Percentiles rank a stretch among this genome's conserved stretches.
Evolutionary conservation across 1,140 invertebrate species (phyloP).

Genomic region (Papilio xuthus): DNA sequence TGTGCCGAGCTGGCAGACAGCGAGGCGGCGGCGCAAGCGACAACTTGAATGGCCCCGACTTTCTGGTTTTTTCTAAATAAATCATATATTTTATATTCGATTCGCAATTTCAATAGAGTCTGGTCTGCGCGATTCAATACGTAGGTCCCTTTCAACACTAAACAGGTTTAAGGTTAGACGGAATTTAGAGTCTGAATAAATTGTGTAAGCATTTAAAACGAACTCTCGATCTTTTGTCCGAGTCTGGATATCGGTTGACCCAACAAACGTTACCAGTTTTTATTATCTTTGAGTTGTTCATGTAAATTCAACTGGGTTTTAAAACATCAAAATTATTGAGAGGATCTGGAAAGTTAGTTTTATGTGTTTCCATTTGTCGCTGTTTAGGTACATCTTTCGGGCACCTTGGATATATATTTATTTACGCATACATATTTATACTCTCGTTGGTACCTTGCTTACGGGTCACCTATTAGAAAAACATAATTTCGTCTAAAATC

Average conservation of each 20-base stretch:
- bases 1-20: slow-evolving; percentile 74
- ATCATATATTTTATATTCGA: slow-evolving; percentile 60
- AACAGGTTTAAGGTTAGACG: slow-evolving; percentile 5
- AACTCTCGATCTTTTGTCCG: background rate
- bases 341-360: background rate
- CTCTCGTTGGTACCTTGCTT: too few relatives aligned
- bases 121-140: slow-evolving; percentile 46
- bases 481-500: background rate
- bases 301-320: background rate
- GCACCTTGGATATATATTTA: too few relatives aligned
- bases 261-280: background rate
- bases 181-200: background rate
- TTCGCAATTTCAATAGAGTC: slow-evolving; percentile 65
- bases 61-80: slow-evolving; percentile 74
- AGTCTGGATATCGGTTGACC: background rate
- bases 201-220: slow-evolving; percentile 14
- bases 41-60: slow-evolving; percentile 65
- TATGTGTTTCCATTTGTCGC: background rate
- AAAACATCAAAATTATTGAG: background rate
- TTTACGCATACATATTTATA: too few relatives aligned
- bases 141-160: slow-evolving; percentile 20
- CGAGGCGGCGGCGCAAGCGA: slow-evolving; percentile 65
- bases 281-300: background rate
- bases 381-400: background rate
- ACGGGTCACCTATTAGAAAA: background rate